Base-by-base conservation (phyloP, 1,140 invertebrate species). In the Helicoverpa armigera region DNA sequence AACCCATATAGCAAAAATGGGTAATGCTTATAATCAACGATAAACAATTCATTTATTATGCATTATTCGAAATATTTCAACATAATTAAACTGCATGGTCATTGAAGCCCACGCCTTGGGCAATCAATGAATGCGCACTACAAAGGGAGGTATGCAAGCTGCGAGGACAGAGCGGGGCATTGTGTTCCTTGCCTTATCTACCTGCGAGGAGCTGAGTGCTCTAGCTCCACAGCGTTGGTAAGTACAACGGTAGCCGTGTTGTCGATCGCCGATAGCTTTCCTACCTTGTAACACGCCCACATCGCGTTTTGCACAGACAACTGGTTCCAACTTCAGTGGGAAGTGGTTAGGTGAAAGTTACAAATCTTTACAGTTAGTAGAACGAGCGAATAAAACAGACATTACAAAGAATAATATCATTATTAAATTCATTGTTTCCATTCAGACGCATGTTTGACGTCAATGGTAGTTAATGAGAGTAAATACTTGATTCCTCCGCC, bases 311-410 rank as follows among this genome's bases (percentile, higher is more conserved):
- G 54, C 73, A 63, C 58, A 43, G 48, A 63, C 48, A 76, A 76
- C 73, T 76, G 58, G 73, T 63, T 51, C 3, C 23, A 61, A 60
- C 43, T 63, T 76, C 58, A 76, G 73, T 76, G 73, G 73, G 73
- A 63, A 63, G 58, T n/a, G 16, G 58, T 18, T 63, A 48, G 73
- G 73, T 61, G 73, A 76, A 76, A 76, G 73, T 76, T 60, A 50
- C 35, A 18, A 75, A 75, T 60, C 35, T 50, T 13, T 63, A 76
- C 73, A 63, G 58, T 61, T 31, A 72, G 13, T 72, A 31, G 23
- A 31, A 70, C 69, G 69, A 72, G 35, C 35, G 35, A 29, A 72
- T 50, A 72, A 72, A 72, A 53, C 69, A 72, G 69, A 53, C 50
- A 72, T 53, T 31, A 54, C 12, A 2, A 72, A 11, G 10, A 50